phyloP scores from a whole-genome alignment of 2,888 invertebrate genomes.

The Cacoxenus indagator region DNA sequence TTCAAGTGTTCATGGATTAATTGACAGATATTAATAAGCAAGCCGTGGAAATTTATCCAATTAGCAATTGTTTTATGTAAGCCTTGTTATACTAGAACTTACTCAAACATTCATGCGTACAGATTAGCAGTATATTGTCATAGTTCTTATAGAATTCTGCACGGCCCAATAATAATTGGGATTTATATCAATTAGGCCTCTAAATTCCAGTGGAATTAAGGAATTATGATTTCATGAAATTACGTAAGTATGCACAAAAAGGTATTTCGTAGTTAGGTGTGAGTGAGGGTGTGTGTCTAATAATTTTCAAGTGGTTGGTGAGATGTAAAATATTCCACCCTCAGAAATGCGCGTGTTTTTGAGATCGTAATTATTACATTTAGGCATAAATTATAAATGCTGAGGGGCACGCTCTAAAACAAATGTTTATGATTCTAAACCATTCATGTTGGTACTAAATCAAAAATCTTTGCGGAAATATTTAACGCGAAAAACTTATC shows the following conservation, averaged over 20 bases:
- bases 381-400: no score
- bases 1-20: slow-evolving; percentile 19
- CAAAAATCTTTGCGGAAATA: slow-evolving; percentile 52
- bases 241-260: not conserved
- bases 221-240: not conserved
- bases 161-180: no score
- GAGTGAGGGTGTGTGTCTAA: not conserved
- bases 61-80: not conserved
- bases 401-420: not conserved
- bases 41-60: not conserved
- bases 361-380: no score
- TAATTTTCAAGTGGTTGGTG: no score
- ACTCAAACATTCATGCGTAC: not conserved
- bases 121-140: no score
- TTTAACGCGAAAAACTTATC: slow-evolving; percentile 28
- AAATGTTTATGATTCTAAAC: slow-evolving; percentile 52
- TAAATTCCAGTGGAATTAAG: not conserved
- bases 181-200: not conserved
- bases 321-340: no score
- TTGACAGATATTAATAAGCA: slow-evolving; percentile 19
- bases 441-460: slow-evolving; percentile 52
- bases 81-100: not conserved
- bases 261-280: not conserved
- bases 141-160: no score
- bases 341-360: no score